These are phyloP conservation scores for Pagetopsis macropterus DNA, from an alignment of 2,797 vertebrate species.

Conservation along the genomic window DNA sequence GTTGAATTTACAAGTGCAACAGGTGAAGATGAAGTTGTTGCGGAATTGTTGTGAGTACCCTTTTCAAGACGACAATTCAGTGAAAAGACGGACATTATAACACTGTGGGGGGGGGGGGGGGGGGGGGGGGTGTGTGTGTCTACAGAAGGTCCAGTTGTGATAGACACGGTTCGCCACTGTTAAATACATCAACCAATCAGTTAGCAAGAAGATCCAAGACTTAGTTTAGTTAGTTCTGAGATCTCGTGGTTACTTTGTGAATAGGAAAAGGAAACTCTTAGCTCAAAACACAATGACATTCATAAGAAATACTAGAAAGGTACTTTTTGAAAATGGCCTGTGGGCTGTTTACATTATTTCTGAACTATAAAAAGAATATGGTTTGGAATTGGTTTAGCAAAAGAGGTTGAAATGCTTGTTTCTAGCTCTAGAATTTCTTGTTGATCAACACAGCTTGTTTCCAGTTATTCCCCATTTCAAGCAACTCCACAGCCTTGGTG, in stretches of 20 bases:
- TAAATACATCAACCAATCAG: not conserved
- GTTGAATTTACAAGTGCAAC: too few species aligned
- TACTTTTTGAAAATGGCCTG: not conserved
- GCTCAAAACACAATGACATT: not conserved
- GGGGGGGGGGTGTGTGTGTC: too few species aligned
- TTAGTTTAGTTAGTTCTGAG: conserved; percentile 1
- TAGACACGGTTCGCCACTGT: too few species aligned
- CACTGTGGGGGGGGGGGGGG: too few species aligned
- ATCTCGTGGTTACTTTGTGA: not conserved
- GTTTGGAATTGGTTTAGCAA: conserved; percentile 30
- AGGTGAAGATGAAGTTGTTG: too few species aligned
- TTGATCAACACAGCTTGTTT: conserved; percentile 55
- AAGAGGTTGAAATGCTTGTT: conserved; percentile 45
- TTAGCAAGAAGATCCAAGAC: not conserved
- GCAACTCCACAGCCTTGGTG: conserved; percentile 28
- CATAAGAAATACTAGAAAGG: conserved; percentile 1
- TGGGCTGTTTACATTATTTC: conserved; percentile 28
- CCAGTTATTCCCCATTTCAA: conserved; percentile 34
- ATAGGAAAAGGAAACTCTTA: not conserved
- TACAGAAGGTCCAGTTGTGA: too few species aligned
- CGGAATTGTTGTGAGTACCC: too few species aligned
- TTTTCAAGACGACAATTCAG: too few species aligned
- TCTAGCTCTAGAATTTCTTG: conserved; percentile 45
- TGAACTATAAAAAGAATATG: conserved; percentile 21
- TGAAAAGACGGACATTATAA: too few species aligned